Evolutionary conservation across 1,140 invertebrate species (phyloP), one percentile per base, ranked within the genome.

Genomic region (Onthophagus taurus): DNA sequence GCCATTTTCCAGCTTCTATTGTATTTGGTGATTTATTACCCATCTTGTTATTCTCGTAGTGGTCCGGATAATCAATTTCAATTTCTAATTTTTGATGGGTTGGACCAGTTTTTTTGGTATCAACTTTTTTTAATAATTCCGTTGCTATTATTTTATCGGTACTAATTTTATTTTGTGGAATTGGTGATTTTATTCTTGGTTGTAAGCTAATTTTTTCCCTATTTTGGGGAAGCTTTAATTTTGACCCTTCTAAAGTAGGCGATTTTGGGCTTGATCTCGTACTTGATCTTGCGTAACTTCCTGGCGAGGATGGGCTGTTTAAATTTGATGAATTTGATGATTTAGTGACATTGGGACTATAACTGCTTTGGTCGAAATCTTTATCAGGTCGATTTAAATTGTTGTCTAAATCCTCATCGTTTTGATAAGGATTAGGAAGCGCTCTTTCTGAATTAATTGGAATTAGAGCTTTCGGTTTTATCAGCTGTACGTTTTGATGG

Each of bases 61-160:
- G 24, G 13, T 53, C 48, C 18, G 45, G 49, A 41, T 51, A 53
- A 42, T 48, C 41, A 13, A 44, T 44, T 18, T 48, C 42, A 5
- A 51, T 29, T n/a, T n/a, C n/a, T n/a, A n/a, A n/a, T 12, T 45
- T 47, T 20, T 53, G 51, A 43, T 50, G 51, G 31, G 23, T 47
- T 30, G 42, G 44, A 14, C 21, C 29, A 16, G 11, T 20, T 24
- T 42, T 36, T 49, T 37, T 34, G 35, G 42, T 11, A 46, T 50
- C 38, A 1, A 24, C 24, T n/a, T 48, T 44, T 39, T 59, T 59
- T 16, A 63, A 35, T n/a, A 62, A 47, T 42, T 63, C 61, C 4
- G 59, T 64, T 12, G 60, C 60, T 18, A 61, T 61, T 8, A 63
- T 55, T 42, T 62, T 63, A 37, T 63, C 59, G 6, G 60, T 59